Evolutionary conservation across 2,888 invertebrate genomes (phyloP), one percentile per base, ranked within the genome.

Genomic region (Nomada ruficornis): DNA sequence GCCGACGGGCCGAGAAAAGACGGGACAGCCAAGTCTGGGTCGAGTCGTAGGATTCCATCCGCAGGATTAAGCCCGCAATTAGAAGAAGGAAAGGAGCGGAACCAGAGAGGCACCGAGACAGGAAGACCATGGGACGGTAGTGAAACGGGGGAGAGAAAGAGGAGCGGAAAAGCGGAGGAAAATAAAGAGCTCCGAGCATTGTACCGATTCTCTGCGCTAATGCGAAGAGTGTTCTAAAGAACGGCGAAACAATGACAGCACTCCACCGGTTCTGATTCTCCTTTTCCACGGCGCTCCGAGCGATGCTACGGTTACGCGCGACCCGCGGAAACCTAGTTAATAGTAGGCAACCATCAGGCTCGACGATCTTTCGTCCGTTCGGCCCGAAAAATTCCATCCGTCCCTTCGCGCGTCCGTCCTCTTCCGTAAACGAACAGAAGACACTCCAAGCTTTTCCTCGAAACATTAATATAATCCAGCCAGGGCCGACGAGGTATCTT

Each of bases 191-290:
- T 29, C 15, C 65, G 55, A 62, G 73, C 87, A 87, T 89, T 87
- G 88, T 87, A 81, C 88, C 86, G 88, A 91, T 88, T 88, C 89
- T 84, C 85, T 85, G 82, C 88, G 86, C 90, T 90, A 89, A 91
- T 88, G 85, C 79, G 70, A 74, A 87, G 85, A 86, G 87, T 87
- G 76, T 87, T 89, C 88, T 87, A 91, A 91, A 89, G 89, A 91
- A 89, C 85, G 84, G 60, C 63, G 80, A 89, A 90, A 91, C 89
- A 90, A 90, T 89, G 83, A 78, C 29, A 23, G 42, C 55, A 82
- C 71, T 75, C 68, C 72, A 69, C 50, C 60, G 73, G 60, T 86
- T 86, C 83, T 73, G 79, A 76, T 64, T 62, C 64, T 81, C 77
- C 47, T 70, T 78, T 78, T 76, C 67, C 59, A 52, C 60, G 74